Conservation (phyloP, 2,797 vertebrate genomes). For the Craterocephalus amniculus region DNA sequence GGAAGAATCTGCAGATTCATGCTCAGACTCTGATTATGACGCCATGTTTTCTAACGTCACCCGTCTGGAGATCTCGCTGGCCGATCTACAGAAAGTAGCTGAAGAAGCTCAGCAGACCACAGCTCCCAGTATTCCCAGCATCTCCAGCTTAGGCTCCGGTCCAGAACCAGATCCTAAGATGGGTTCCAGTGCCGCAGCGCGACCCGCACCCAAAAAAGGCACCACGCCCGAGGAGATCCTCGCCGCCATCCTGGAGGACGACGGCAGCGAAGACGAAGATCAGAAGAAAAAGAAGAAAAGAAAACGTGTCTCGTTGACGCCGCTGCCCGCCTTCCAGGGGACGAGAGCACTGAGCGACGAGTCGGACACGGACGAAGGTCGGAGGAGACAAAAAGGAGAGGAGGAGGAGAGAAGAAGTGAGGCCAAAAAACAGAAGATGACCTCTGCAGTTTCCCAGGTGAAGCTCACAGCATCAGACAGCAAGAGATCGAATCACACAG, state of each 20-base stretch:
- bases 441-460: slow-evolving; percentile 1
- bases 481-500: slow-evolving; percentile 7
- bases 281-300: slow-evolving; percentile 54
- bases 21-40: slow-evolving; percentile 85
- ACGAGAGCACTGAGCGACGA: slow-evolving; percentile 71
- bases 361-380: not conserved
- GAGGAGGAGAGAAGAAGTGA: slow-evolving; percentile 8
- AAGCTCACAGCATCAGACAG: not conserved
- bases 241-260: slow-evolving; percentile 83
- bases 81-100: slow-evolving; percentile 85
- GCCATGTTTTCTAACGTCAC: slow-evolving; percentile 86
- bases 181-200: not conserved
- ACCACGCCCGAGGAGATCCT: slow-evolving; percentile 88
- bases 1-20: slow-evolving; percentile 41
- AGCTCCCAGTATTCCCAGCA: slow-evolving; percentile 48
- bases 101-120: slow-evolving; percentile 29
- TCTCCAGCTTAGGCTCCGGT: not conserved
- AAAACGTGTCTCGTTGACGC: not conserved
- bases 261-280: slow-evolving; percentile 68
- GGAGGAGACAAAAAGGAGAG: not conserved
- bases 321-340: slow-evolving; percentile 88
- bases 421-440: slow-evolving; percentile 59
- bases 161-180: slow-evolving; percentile 3
- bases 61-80: slow-evolving; percentile 83
- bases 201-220: slow-evolving; percentile 55